A percentile compares a stretch with the other conserved stretches of the same genome.
Conservation (phyloP, 2,797 vertebrate species). For the Cuculus canorus region DNA sequence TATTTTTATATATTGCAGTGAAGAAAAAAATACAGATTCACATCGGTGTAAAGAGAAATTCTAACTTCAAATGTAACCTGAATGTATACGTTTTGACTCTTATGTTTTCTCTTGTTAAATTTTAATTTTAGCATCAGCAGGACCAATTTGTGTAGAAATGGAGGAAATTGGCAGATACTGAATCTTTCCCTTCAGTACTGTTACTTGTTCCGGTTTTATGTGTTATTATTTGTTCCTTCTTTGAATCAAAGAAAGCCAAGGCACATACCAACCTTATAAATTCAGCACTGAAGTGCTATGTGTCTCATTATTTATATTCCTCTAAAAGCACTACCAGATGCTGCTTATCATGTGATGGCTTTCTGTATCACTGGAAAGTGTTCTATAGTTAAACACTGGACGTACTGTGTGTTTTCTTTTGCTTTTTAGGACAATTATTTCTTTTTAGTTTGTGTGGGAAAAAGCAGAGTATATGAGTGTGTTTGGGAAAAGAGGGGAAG, state of each 20-base stretch:
- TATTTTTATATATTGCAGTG: background rate
- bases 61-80: background rate
- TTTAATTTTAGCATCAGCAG: background rate
- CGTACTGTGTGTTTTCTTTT: slow-evolving; percentile 38
- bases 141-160: slow-evolving; percentile 3
- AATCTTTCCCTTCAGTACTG: slow-evolving; percentile 20
- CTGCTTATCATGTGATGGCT: slow-evolving; percentile 61
- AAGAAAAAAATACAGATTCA: background rate
- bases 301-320: slow-evolving; percentile 15
- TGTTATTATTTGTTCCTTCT: slow-evolving; percentile 34
- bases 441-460: slow-evolving; percentile 62
- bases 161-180: slow-evolving; percentile 31
- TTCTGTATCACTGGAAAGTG: slow-evolving; percentile 44
- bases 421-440: slow-evolving; percentile 51
- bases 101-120: background rate
- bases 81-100: background rate
- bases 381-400: slow-evolving; percentile 55
- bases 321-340: slow-evolving; percentile 43
- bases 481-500: background rate
- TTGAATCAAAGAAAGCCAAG: slow-evolving; percentile 32
- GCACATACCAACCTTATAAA: slow-evolving; percentile 37
- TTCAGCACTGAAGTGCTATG: slow-evolving; percentile 39
- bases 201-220: slow-evolving; percentile 45
- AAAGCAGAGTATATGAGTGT: slow-evolving; percentile 8
- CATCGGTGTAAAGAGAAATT: background rate